Evolutionary conservation across 1,140 invertebrate genomes (phyloP).

Genomic region (Zaprionus taronus): DNA sequence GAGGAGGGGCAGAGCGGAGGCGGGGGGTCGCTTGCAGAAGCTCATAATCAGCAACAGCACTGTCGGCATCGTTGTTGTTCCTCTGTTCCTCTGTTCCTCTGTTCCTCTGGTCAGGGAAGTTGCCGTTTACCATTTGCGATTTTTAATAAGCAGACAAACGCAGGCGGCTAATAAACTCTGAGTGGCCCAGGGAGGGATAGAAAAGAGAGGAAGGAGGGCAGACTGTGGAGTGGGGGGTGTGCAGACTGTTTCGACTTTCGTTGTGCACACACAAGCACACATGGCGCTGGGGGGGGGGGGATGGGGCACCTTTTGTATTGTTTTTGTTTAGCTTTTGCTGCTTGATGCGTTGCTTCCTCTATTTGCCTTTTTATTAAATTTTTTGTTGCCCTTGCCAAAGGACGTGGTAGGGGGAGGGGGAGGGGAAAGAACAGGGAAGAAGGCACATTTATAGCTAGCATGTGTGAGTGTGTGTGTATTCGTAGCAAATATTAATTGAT

Average conservation of each 20-base stretch:
- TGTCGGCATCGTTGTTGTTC: background rate
- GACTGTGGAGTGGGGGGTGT: background rate
- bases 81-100: too few relatives aligned
- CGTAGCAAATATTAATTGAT: slow-evolving; percentile 50
- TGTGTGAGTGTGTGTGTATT: slow-evolving; percentile 18
- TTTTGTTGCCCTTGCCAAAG: background rate
- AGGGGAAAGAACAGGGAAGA: background rate
- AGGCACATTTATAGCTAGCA: background rate
- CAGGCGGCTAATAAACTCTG: slow-evolving; percentile 45
- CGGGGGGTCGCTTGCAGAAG: slow-evolving; percentile 12
- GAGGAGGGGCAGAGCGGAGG: background rate
- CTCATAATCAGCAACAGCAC: slow-evolving; percentile 46
- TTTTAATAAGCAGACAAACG: slow-evolving; percentile 51
- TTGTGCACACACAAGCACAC: background rate
- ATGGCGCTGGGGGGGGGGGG: too few relatives aligned
- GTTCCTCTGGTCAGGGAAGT: slow-evolving; percentile 13
- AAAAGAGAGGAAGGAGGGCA: background rate
- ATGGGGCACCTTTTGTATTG: slow-evolving; percentile 13
- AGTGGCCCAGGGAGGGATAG: slow-evolving; percentile 2
- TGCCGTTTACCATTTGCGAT: slow-evolving; percentile 45
- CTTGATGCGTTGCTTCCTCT: slow-evolving; percentile 18
- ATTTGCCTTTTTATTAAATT: slow-evolving; percentile 47
- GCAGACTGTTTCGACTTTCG: background rate
- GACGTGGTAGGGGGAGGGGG: background rate
- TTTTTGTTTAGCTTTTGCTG: slow-evolving; percentile 33